Conservation (phyloP, 53 echinoderm and acorn worm species). For the Arbacia lixula region DNA sequence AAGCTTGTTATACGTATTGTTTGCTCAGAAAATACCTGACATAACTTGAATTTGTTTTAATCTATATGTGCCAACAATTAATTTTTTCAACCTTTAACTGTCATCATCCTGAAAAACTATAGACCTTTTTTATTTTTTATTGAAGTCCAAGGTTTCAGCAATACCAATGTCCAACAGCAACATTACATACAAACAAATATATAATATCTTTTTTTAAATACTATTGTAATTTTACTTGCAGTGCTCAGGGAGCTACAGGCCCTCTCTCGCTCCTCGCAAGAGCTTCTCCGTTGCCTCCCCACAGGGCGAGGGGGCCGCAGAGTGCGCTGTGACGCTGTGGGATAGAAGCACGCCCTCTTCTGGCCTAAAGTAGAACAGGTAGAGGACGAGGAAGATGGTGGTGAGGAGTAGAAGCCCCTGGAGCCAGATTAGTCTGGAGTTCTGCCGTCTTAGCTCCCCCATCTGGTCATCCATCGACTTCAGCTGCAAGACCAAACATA, state of each 20-base stretch:
- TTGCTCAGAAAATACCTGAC: no score
- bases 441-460: conserved; percentile 15
- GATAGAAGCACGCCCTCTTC: conserved; percentile 8
- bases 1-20: no score
- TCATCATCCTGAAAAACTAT: no score
- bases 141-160: no score
- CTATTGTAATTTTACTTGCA: no score
- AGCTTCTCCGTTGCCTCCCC: conserved; percentile 40
- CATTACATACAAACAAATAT: no score
- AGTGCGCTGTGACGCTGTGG: background rate
- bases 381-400: conserved; percentile 13
- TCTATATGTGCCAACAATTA: no score
- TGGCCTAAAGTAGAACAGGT: conserved; percentile 12
- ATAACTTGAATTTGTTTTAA: no score
- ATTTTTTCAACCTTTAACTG: no score
- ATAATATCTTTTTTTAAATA: no score
- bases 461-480: conserved; percentile 24
- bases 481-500: conserved; percentile 7
- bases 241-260: background rate
- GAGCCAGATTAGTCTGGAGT: conserved; percentile 25
- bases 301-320: background rate
- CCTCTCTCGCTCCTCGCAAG: conserved; percentile 41
- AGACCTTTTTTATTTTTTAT: no score
- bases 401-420: conserved; percentile 10
- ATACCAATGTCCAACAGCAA: no score